A percentile compares a stretch with the other conserved stretches of the same genome.
These are phyloP conservation scores for Drosophila bifasciata DNA, from an alignment of 1,140 invertebrate species.

Conservation along the genomic window DNA sequence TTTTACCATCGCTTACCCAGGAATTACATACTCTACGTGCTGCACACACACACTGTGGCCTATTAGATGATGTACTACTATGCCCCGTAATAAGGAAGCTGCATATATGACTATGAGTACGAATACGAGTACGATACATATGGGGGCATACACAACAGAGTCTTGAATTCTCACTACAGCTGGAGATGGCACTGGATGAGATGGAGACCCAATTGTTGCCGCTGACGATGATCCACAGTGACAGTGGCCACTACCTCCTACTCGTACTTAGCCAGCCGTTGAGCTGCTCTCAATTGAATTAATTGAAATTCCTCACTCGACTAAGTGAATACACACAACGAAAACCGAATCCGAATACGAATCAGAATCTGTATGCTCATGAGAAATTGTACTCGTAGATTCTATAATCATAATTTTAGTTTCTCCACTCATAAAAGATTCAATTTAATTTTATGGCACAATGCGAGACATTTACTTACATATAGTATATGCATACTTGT, in stretches of 20 bases:
- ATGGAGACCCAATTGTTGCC: constrained; percentile 46
- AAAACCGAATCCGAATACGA: not conserved
- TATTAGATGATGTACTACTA: constrained; percentile 74
- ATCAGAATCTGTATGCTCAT: constrained; percentile 38
- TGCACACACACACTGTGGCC: constrained; percentile 18
- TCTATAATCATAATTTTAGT: constrained; percentile 37
- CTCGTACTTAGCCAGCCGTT: constrained; percentile 42
- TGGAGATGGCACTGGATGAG: constrained; percentile 12
- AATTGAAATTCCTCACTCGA: constrained; percentile 78
- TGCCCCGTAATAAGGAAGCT: constrained; percentile 74
- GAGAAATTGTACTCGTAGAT: constrained; percentile 37
- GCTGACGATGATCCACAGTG: constrained; percentile 7
- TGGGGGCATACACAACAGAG: constrained; percentile 32
- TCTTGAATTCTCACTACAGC: constrained; percentile 64
- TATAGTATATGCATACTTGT: no score
- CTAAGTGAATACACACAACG: constrained; percentile 51
- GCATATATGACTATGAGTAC: constrained; percentile 18
- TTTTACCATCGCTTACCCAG: constrained; percentile 64
- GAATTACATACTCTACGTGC: constrained; percentile 48
- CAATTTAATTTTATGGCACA: constrained; percentile 32
- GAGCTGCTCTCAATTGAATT: constrained; percentile 78
- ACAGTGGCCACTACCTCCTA: constrained; percentile 23
- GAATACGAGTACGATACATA: not conserved
- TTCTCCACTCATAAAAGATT: constrained; percentile 10
- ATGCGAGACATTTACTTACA: not conserved